Evolutionary conservation across 2,888 invertebrate genomes (phyloP).

Genomic region (Eristalis pertinax): DNA sequence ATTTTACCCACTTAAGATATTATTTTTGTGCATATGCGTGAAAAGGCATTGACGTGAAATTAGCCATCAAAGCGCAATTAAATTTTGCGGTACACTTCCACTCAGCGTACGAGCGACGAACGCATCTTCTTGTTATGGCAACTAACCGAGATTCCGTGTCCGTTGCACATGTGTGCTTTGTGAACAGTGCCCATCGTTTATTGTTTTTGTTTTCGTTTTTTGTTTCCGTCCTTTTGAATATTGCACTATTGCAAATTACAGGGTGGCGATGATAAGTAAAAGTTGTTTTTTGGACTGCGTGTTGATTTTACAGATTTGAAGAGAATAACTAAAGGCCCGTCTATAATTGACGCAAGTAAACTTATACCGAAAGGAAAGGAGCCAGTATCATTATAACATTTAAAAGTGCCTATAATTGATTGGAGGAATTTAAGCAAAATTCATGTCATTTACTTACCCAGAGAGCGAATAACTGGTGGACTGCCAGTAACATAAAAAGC

Average conservation of each 20-base stretch:
- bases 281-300: background rate
- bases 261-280: background rate
- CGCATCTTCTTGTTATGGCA: conserved; percentile 50
- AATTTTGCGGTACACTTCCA: conserved; percentile 63
- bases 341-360: too few species aligned
- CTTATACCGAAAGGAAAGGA: too few species aligned
- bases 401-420: too few species aligned
- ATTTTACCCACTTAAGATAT: conserved; percentile 62
- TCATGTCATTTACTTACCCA: too few species aligned
- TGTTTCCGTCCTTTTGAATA: background rate
- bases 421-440: too few species aligned
- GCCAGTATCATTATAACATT: too few species aligned
- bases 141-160: conserved; percentile 65
- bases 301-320: too few species aligned
- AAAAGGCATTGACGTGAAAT: conserved; percentile 69
- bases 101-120: conserved; percentile 19
- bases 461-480: too few species aligned
- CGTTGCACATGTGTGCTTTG: conserved; percentile 66
- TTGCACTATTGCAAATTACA: background rate
- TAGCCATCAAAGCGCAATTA: conserved; percentile 70
- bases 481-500: too few species aligned
- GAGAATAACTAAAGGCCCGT: too few species aligned
- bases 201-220: background rate
- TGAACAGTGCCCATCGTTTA: conserved; percentile 1
- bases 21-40: conserved; percentile 59